Base-by-base conservation (phyloP, 2,113 vertebrate species). In the Rhinogobius similis region DNA sequence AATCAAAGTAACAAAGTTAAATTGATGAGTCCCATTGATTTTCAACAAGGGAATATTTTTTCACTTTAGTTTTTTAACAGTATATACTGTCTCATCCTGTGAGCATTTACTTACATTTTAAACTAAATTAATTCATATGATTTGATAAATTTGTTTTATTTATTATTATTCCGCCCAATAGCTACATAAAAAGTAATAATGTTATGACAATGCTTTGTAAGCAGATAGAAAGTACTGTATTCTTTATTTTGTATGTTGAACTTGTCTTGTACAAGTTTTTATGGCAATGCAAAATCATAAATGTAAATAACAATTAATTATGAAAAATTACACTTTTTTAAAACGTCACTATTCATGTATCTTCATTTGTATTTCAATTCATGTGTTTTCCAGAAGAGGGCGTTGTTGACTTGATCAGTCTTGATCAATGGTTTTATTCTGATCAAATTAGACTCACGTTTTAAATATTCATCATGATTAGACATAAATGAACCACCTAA, bases 321-420 rank as follows among this genome's bases (percentile, higher is more conserved):
- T 68, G 26, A 50, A 63, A 85, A 70, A 80, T 77, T 83, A 81
- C 48, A 4, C 0, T 81, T 87, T 87, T 84, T 20, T 82, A 73
- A 78, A 39, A 65, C 18, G 21, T 36, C 9, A 61, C 29, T 20
- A 14, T 65, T n/a, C 52, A 66, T 9, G 6, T 48, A 2, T 50
- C 56, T n/a, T 10, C 56, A 12, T 16, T 20, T 48, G 26, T 44
- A 24, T 41, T 10, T 50, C 55, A 21, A 7, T 53, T 21, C 50
- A 64, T 6, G 66, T 48, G 39, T 7, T 36, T 36, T 29, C 79
- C 86, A 81, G 64, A 50, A 21, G 81, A 62, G 61, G 82, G 82
- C 32, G 53, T 61, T 62, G 20, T 32, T 7, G 44, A 66, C 56
- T 10, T n/a, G 46, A 46, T 46, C 46, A 50, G 20, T 21, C 29